These are phyloP conservation scores for Volucella zonaria DNA, from an alignment of 2,888 invertebrate genomes.

Conservation along the genomic window DNA sequence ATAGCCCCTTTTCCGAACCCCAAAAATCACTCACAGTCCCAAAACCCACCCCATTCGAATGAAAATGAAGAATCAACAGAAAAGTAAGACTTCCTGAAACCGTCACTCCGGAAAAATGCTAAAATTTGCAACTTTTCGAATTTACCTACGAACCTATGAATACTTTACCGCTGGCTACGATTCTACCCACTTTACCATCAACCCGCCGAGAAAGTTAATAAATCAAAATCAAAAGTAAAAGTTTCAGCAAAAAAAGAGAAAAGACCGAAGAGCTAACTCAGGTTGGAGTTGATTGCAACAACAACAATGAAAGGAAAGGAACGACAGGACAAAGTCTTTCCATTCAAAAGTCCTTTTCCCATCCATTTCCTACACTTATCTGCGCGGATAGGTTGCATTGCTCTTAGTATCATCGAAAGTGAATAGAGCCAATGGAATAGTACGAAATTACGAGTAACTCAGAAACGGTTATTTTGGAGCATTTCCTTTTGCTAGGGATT, in stretches of 20 bases:
- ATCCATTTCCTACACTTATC: slow-evolving; percentile 44
- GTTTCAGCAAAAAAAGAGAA: neutral
- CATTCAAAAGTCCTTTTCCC: slow-evolving; percentile 15
- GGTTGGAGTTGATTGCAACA: slow-evolving; percentile 15
- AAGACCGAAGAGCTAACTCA: slow-evolving; percentile 3
- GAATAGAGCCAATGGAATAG: neutral
- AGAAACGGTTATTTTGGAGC: slow-evolving; percentile 31
- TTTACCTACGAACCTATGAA: slow-evolving; percentile 4
- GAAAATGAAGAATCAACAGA: slow-evolving; percentile 10
- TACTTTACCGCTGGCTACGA: neutral
- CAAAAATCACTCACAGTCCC: too few relatives aligned
- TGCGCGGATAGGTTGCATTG: slow-evolving; percentile 28
- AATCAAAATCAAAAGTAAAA: slow-evolving; percentile 42
- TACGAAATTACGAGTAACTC: slow-evolving; percentile 46
- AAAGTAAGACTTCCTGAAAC: neutral
- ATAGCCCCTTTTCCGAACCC: too few relatives aligned
- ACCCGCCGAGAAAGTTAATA: slow-evolving; percentile 25
- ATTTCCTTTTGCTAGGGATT: slow-evolving; percentile 2
- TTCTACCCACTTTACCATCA: neutral
- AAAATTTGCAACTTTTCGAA: slow-evolving; percentile 1
- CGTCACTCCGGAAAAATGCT: neutral
- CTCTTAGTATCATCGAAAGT: neutral
- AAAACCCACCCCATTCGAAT: too few relatives aligned
- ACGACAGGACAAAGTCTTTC: neutral
- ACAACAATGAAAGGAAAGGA: slow-evolving; percentile 4